Conservation (phyloP, 1,140 invertebrate genomes). For the Halyomorpha halys region DNA sequence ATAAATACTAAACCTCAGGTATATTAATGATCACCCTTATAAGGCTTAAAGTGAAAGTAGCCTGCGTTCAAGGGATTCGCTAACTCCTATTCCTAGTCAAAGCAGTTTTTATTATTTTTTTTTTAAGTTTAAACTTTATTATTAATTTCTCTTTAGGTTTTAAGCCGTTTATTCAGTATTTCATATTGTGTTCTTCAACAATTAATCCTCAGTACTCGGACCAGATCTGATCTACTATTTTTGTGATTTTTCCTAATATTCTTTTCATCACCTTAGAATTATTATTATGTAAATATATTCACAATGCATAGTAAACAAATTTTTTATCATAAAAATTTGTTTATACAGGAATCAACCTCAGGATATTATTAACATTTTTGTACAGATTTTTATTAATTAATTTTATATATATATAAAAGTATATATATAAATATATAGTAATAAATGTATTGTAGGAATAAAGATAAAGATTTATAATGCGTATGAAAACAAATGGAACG, state of each 20-base stretch:
- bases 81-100: conserved; percentile 18
- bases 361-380: conserved; percentile 20
- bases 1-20: conserved; percentile 12
- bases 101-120: conserved; percentile 4
- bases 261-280: not conserved
- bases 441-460: conserved; percentile 15
- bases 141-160: conserved; percentile 11
- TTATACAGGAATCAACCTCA: conserved; percentile 18
- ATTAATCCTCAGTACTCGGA: conserved; percentile 15
- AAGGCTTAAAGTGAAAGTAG: not conserved
- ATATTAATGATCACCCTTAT: conserved; percentile 1
- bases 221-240: conserved; percentile 13
- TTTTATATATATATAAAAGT: conserved; percentile 18
- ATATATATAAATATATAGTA: conserved; percentile 14
- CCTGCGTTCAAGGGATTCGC: conserved; percentile 11
- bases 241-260: not conserved
- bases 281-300: conserved; percentile 7
- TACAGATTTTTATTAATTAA: conserved; percentile 20
- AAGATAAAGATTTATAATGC: conserved; percentile 15
- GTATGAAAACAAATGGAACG: not conserved
- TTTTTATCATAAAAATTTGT: conserved; percentile 8
- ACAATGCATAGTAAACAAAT: not conserved
- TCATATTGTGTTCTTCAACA: conserved; percentile 15
- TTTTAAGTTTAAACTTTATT: not conserved
- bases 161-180: conserved; percentile 13